phyloP scores from a whole-genome alignment of 2,888 invertebrate species.

The Andricus curvator region DNA sequence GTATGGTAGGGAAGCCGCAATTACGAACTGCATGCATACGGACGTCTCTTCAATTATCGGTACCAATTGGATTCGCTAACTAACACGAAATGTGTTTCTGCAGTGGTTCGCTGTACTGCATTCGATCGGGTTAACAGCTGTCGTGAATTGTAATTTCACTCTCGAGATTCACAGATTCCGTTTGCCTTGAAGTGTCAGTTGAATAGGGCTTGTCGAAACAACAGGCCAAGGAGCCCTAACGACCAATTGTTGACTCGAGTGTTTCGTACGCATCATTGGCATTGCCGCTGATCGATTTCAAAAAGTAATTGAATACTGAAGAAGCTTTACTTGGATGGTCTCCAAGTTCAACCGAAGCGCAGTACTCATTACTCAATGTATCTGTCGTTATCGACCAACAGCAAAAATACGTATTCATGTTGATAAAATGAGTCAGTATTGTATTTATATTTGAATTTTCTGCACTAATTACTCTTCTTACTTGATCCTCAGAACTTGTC shows the following conservation, averaged over 20 bases:
- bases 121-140: neutral
- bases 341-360: neutral
- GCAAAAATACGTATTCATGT: neutral
- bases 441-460: neutral
- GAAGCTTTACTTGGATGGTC: neutral
- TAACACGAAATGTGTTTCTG: conserved; percentile 9
- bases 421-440: neutral
- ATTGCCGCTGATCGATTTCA: neutral
- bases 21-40: neutral
- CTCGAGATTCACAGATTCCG: neutral
- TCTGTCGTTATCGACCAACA: neutral
- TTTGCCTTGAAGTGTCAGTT: neutral
- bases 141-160: neutral
- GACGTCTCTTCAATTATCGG: neutral
- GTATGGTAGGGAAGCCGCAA: neutral
- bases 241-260: neutral
- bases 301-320: conserved; percentile 2
- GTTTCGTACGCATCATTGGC: neutral
- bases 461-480: neutral
- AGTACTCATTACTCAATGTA: neutral
- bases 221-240: neutral
- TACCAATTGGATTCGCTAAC: conserved; percentile 8
- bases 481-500: too few relatives aligned
- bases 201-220: neutral
- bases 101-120: neutral